phyloP scores from a whole-genome alignment of 1,140 invertebrate genomes.

The Drosophila azteca region DNA sequence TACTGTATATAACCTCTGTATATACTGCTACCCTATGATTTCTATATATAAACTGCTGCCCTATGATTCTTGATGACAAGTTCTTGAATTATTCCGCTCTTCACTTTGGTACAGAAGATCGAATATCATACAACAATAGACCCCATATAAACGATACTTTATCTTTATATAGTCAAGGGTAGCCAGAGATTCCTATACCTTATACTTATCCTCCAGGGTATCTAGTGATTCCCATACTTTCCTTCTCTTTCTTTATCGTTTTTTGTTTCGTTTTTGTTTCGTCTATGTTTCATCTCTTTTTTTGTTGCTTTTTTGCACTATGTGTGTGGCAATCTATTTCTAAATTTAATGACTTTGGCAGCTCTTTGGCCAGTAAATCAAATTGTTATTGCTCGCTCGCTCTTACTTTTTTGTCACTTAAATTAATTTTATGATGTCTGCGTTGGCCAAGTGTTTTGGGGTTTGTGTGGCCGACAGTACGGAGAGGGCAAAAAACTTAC shows the following conservation, averaged over 20 bases:
- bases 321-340: constrained; percentile 33
- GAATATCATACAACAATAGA: fast-evolving
- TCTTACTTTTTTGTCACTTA: constrained; percentile 56
- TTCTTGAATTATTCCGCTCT: too few species aligned
- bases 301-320: constrained; percentile 50
- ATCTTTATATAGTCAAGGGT: too few species aligned
- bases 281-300: too few species aligned
- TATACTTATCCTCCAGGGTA: too few species aligned
- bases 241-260: too few species aligned
- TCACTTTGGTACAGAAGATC: too few species aligned
- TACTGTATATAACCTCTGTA: too few species aligned
- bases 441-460: constrained; percentile 48
- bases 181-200: too few species aligned
- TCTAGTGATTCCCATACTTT: too few species aligned
- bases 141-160: not conserved
- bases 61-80: too few species aligned
- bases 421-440: constrained; percentile 66
- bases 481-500: constrained; percentile 14
- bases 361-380: constrained; percentile 63
- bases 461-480: not conserved
- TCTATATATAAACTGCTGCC: too few species aligned
- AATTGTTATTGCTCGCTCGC: constrained; percentile 54
- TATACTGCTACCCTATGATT: too few species aligned
- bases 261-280: constrained; percentile 11
- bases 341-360: constrained; percentile 77